Evolutionary conservation across 2,797 vertebrate genomes (phyloP).

Genomic region (Pelodytes ibericus): DNA sequence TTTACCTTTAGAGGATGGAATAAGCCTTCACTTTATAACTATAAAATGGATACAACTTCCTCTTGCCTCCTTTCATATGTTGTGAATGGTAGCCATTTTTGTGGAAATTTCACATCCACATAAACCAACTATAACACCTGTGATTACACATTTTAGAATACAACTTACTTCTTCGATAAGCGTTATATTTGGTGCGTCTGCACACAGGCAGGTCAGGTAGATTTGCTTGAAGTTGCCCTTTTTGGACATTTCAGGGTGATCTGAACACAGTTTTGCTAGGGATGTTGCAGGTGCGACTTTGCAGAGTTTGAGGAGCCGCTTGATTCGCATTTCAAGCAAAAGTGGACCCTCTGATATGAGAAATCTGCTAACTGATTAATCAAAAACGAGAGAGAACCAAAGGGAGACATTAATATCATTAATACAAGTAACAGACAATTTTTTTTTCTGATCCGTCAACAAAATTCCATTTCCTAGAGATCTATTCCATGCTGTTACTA

Average conservation of each 20-base stretch:
- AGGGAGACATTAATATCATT: not conserved
- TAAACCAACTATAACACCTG: no score
- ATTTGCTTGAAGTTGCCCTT: conserved; percentile 91
- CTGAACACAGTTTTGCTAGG: conserved; percentile 86
- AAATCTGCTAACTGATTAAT: conserved; percentile 80
- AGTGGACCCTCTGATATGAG: conserved; percentile 84
- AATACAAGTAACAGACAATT: no score
- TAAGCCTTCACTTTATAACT: no score
- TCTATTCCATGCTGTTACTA: no score
- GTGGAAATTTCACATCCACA: no score
- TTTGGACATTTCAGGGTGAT: conserved; percentile 79
- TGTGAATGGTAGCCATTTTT: no score
- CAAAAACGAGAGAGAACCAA: not conserved
- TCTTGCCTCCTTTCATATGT: no score
- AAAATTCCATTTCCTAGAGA: no score
- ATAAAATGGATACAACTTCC: no score
- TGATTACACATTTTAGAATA: no score
- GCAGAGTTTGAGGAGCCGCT: conserved; percentile 90
- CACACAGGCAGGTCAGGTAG: conserved; percentile 91
- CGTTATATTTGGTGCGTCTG: conserved; percentile 82
- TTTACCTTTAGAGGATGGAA: no score
- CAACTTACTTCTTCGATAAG: conserved; percentile 90
- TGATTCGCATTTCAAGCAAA: conserved; percentile 91
- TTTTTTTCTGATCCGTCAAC: no score
- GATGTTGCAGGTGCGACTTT: conserved; percentile 80